These are phyloP conservation scores for Labia minor DNA, from an alignment of 2,888 invertebrate genomes.

Conservation along the genomic window DNA sequence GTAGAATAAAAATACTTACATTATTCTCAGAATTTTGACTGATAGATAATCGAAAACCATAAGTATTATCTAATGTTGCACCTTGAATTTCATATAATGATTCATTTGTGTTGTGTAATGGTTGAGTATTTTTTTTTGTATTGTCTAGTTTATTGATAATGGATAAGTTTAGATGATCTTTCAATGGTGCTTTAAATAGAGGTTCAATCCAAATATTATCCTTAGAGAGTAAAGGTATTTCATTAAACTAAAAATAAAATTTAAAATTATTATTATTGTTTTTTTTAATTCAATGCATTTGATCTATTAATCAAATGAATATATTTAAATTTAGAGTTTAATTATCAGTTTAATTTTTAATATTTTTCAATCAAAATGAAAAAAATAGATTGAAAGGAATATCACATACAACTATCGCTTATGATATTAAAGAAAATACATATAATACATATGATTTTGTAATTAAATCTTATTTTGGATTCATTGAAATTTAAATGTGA, in stretches of 20 bases:
- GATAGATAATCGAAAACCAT: slow-evolving; percentile 28
- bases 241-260: slow-evolving; percentile 25
- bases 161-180: neutral
- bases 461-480: too few relatives aligned
- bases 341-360: too few relatives aligned
- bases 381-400: too few relatives aligned
- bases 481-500: too few relatives aligned
- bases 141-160: neutral
- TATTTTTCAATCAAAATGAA: too few relatives aligned
- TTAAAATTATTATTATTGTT: slow-evolving; percentile 16
- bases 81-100: slow-evolving; percentile 37
- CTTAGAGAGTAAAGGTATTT: neutral
- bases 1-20: too few relatives aligned
- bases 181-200: neutral
- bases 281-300: too few relatives aligned
- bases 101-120: neutral
- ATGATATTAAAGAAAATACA: too few relatives aligned
- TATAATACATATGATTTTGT: too few relatives aligned
- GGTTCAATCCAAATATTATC: neutral
- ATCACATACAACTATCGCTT: too few relatives aligned
- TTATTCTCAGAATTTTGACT: neutral
- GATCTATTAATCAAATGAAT: too few relatives aligned
- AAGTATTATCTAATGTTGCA: slow-evolving; percentile 39
- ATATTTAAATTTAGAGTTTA: too few relatives aligned
- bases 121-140: neutral